Conservation (phyloP, 53 echinoderm and acorn worm genomes). For the Astropecten irregularis region DNA sequence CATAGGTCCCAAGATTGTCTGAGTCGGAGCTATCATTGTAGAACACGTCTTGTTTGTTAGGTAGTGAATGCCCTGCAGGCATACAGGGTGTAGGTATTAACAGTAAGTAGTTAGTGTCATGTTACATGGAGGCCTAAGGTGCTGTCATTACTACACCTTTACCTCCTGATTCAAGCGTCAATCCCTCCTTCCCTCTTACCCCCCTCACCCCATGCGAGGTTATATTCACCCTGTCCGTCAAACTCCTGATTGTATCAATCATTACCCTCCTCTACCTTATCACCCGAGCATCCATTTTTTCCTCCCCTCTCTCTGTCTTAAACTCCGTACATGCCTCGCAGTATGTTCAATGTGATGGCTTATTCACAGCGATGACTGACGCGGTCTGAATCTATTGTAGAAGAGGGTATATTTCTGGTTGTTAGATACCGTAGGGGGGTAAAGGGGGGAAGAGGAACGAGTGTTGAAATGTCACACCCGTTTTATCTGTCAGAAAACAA, state of each 20-base stretch:
- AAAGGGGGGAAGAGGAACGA: too few relatives aligned
- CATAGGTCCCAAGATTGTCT: too few relatives aligned
- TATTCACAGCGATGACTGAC: background rate
- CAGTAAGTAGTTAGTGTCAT: too few relatives aligned
- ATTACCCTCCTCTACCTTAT: background rate
- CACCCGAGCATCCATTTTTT: background rate
- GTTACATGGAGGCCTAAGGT: slow-evolving; percentile 14
- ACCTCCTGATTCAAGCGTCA: background rate
- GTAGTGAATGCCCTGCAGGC: too few relatives aligned
- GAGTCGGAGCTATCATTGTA: too few relatives aligned
- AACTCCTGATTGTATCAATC: slow-evolving; percentile 9
- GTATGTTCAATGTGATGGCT: background rate
- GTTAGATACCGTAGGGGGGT: background rate
- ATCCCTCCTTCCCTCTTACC: background rate
- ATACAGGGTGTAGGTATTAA: too few relatives aligned
- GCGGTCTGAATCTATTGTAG: too few relatives aligned
- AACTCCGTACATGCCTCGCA: too few relatives aligned
- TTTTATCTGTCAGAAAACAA: background rate
- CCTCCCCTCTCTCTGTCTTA: too few relatives aligned
- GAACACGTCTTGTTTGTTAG: too few relatives aligned
- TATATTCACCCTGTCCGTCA: background rate
- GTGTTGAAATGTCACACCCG: background rate
- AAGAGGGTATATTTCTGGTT: too few relatives aligned
- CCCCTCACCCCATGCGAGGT: background rate
- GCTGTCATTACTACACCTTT: background rate